Conservation (phyloP, 2,797 vertebrate genomes). For the Neopelma chrysocephalum region DNA sequence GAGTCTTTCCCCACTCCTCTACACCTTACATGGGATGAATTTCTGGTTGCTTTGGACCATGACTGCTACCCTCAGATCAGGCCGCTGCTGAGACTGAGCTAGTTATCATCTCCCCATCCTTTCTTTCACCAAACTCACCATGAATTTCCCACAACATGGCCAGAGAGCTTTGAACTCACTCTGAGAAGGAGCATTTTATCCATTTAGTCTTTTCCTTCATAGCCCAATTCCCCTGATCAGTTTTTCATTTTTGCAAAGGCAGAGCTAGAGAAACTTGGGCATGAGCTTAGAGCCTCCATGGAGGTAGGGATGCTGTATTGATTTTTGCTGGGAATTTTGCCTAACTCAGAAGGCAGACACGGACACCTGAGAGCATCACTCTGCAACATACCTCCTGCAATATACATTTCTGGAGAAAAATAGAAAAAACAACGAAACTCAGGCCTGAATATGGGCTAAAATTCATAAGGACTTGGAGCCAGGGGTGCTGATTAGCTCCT, state of each 20-base stretch:
- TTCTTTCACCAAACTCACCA: not conserved
- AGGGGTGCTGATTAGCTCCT: not conserved
- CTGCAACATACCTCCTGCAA: not conserved
- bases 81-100: not conserved
- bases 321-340: not conserved
- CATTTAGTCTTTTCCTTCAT: not conserved
- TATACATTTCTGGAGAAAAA: not conserved
- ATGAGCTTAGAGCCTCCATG: not conserved
- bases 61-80: not conserved
- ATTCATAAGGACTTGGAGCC: not conserved
- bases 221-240: not conserved
- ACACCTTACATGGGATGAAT: not conserved
- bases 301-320: fast-evolving
- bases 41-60: not conserved
- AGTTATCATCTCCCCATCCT: not conserved
- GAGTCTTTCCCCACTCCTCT: not conserved
- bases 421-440: not conserved
- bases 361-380: not conserved
- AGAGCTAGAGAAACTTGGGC: not conserved
- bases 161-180: not conserved
- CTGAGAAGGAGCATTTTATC: not conserved
- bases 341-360: not conserved
- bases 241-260: not conserved
- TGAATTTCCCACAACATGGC: not conserved
- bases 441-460: not conserved